Evolutionary conservation across 2,797 vertebrate genomes (phyloP), one percentile per base, ranked within the genome.

Genomic region (Brotula barbata): DNA sequence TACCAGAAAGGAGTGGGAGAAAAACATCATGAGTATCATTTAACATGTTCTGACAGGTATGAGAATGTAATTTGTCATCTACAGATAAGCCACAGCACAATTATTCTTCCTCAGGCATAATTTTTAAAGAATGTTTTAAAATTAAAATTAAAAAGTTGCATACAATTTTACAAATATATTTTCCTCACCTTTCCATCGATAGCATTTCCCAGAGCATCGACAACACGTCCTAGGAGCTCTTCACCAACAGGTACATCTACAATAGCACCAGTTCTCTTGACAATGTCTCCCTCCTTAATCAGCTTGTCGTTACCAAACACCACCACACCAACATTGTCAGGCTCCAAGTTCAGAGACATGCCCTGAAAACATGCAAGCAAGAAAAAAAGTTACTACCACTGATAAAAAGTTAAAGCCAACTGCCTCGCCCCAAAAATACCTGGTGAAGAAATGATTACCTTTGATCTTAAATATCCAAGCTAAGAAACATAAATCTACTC

Each of bases 321-420:
- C 8, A 99, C 97, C 73, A 98, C 95, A 89, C 96, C 97, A 61
- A 99, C 95, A 0, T 98, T 98, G 91, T 99, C 96, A 0, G 96
- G 93, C 88, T 99, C 97, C 94, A 98, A 94, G 86, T 99, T 99
- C 91, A 99, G 87, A 86, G 97, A 96, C 96, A 97, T 98, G 8
- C 96, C 97, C 97, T 99, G 57, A 5, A 49, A 2, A 20, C 58
- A 39, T 55, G 10, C 50, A 14, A 42, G 20, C 55, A 39, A 43
- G 4, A 57, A 49, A 1, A 49, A 43, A 34, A n/a, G n/a, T n/a
- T n/a, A n/a, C n/a, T n/a, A n/a, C n/a, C n/a, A n/a, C n/a, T 28
- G 25, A 3, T 28, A 28, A 28, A 7, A 28, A 28, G 7, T 7
- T 28, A 7, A 4, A 28, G 25, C 3, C 4, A 3, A 28, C 7